These are phyloP conservation scores for Gallinago solitaria DNA, from an alignment of 2,797 vertebrate species.

Conservation along the genomic window DNA sequence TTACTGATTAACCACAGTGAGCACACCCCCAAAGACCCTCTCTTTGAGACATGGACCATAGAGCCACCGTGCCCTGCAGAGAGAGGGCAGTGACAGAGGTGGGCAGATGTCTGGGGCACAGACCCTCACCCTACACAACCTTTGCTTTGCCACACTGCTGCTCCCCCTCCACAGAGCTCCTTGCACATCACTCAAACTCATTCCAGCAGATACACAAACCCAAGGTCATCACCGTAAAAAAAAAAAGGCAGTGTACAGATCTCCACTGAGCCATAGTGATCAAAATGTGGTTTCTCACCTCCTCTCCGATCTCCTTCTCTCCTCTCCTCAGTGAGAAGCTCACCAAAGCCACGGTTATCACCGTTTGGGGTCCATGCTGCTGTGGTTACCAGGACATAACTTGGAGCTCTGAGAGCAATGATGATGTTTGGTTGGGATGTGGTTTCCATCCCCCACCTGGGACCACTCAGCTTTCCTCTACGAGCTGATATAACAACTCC, in stretches of 20 bases:
- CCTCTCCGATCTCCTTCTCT: background rate
- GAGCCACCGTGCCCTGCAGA: background rate
- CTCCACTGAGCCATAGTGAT: background rate
- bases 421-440: background rate
- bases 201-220: background rate
- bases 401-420: background rate
- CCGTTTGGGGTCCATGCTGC: background rate
- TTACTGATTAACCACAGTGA: background rate
- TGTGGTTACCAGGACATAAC: background rate
- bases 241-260: accelerated
- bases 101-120: background rate
- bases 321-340: background rate
- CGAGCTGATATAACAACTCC: background rate
- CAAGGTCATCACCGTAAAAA: background rate
- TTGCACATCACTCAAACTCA: background rate
- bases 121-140: background rate
- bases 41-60: background rate
- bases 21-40: background rate
- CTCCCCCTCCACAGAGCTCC: background rate
- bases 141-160: background rate
- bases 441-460: background rate
- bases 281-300: background rate
- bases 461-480: background rate
- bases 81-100: background rate
- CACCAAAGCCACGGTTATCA: background rate